These are phyloP conservation scores for Anabacerthia variegaticeps DNA, from an alignment of 2,797 vertebrate genomes.

Conservation along the genomic window DNA sequence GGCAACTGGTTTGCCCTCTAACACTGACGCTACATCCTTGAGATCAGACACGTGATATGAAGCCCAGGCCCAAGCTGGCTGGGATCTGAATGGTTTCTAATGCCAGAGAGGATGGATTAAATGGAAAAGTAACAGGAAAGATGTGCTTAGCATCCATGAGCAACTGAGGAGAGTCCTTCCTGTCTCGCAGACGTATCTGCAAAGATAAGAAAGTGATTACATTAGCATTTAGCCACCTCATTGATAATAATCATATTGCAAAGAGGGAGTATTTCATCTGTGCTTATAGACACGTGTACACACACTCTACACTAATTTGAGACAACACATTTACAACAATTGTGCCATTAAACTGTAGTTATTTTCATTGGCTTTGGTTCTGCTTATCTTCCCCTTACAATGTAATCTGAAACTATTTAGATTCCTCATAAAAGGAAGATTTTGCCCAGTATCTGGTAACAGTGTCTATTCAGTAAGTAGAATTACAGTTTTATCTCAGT, in stretches of 20 bases:
- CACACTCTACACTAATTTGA: neutral
- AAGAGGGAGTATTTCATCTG: neutral
- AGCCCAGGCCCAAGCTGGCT: constrained; percentile 89
- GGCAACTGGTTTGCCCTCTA: constrained; percentile 23
- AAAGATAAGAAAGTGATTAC: constrained; percentile 8
- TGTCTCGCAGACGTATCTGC: constrained; percentile 92
- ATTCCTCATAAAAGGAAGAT: neutral
- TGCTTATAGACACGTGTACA: neutral
- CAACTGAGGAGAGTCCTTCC: constrained; percentile 93
- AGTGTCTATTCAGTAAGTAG: neutral
- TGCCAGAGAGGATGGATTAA: constrained; percentile 93
- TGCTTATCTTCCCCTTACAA: neutral
- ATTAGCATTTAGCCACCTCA: neutral
- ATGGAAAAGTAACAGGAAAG: constrained; percentile 96
- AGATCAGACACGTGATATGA: constrained; percentile 91
- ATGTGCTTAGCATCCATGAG: constrained; percentile 98
- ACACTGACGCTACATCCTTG: neutral
- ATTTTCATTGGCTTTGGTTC: neutral
- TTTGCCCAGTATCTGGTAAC: neutral
- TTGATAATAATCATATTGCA: neutral
- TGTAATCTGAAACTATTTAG: neutral
- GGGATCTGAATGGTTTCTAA: constrained; percentile 99
- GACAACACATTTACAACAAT: neutral
- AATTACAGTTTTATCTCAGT: neutral
- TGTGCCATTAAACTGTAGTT: neutral